Percentiles rank a stretch among this genome's conserved stretches.
Conservation (phyloP, 2,113 vertebrate species). For the Notarius lentiginosus region DNA sequence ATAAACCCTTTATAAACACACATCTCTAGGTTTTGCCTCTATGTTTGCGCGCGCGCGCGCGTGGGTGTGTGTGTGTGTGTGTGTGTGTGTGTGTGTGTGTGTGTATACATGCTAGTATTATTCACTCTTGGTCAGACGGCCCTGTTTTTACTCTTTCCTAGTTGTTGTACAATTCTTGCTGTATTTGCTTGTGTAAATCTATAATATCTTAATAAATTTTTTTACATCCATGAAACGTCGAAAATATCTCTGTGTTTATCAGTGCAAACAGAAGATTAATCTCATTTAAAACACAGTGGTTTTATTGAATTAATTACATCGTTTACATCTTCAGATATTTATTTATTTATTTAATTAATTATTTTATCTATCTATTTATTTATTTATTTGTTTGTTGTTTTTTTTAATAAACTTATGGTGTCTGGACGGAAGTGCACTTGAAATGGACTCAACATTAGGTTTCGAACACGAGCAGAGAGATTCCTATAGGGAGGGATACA, state of each 20-base stretch:
- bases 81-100: not conserved
- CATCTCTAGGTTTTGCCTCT: not conserved
- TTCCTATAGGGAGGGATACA: conserved; percentile 55
- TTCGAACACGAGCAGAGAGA: conserved; percentile 73
- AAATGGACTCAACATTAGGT: conserved; percentile 73
- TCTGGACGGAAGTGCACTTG: conserved; percentile 82
- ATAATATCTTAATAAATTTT: not conserved
- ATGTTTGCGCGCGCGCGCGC: too few relatives aligned
- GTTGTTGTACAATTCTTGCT: too few relatives aligned
- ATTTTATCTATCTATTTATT: too few relatives aligned
- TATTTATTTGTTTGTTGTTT: conserved; percentile 61
- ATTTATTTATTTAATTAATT: conserved; percentile 68
- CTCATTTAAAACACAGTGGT: conserved; percentile 79
- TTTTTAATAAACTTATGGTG: conserved; percentile 73
- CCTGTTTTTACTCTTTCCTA: not conserved
- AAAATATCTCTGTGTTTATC: conserved; percentile 8
- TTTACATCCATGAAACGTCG: not conserved
- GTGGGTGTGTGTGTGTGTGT: too few relatives aligned
- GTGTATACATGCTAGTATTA: not conserved
- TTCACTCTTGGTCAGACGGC: not conserved
- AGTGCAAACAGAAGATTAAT: conserved; percentile 49
- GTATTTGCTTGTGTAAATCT: not conserved
- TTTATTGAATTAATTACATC: conserved; percentile 93
- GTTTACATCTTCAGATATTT: conserved; percentile 86
- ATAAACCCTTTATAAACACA: not conserved